Percentiles rank a stretch among this genome's conserved stretches.
These are phyloP conservation scores for Cervus canadensis DNA, from an alignment of 2,113 vertebrate genomes.

Conservation along the genomic window DNA sequence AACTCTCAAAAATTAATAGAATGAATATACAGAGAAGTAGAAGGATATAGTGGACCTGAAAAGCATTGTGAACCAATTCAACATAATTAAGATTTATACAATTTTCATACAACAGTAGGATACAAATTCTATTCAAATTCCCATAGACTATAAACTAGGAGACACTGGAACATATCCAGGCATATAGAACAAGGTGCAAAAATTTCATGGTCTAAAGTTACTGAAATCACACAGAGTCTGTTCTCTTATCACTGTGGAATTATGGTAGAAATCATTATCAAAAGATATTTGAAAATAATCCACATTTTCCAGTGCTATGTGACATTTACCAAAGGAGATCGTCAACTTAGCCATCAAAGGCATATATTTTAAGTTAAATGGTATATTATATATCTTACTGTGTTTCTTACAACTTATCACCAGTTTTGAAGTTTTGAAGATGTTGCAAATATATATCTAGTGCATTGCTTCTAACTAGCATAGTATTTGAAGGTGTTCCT, in stretches of 20 bases:
- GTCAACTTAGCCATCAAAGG: not conserved
- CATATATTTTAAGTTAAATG: not conserved
- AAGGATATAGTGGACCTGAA: not conserved
- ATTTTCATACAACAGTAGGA: not conserved
- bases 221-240: not conserved
- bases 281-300: not conserved
- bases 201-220: not conserved
- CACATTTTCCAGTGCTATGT: not conserved
- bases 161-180: not conserved
- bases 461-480: not conserved
- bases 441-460: not conserved
- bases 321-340: not conserved
- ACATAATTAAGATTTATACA: not conserved
- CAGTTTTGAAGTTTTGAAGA: not conserved
- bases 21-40: not conserved
- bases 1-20: not conserved
- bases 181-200: not conserved
- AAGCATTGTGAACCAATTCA: not conserved
- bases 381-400: not conserved
- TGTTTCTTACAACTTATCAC: not conserved
- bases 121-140: not conserved
- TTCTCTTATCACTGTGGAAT: not conserved
- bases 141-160: not conserved
- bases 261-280: not conserved
- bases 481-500: not conserved